Base-by-base conservation (phyloP, 1,140 invertebrate species). In the Asbolus verrucosus region DNA sequence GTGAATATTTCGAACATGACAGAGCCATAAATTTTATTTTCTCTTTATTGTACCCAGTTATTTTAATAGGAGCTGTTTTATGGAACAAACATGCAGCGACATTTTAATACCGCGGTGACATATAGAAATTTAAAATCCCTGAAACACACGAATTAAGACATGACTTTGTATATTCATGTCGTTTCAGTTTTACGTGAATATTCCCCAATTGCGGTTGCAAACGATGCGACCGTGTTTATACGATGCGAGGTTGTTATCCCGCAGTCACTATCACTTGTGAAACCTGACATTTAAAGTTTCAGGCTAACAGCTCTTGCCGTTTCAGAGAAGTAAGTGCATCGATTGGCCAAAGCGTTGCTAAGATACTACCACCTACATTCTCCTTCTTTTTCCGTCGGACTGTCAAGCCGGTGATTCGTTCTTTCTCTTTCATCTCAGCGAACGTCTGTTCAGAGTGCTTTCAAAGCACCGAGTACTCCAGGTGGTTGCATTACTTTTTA, bases 261-360 rank as follows among this genome's bases (percentile, higher is more conserved):
- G n/a, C 33, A 36, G 33, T 36, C 33, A 36, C 33, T 36, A 36
- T 36, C 33, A 11, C 33, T 36, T 11, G 33, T 36, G 33, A 36
- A 11, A 36, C 2, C 33, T 36, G 33, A 36, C 33, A n/a, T 36
- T 36, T 36, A 36, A 36, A 36, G 33, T n/a, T 36, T 36, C 33
- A 4, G 11, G 33, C 33, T 36, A 36, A 36, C 33, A 36, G 33
- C 33, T 36, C 11, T 36, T 36, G 33, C 33, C 11, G 33, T 36
- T 36, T 36, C 33, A 11, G 33, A 36, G 33, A 36, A 36, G 33
- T 36, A 36, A 36, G n/a, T 36, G 33, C 33, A 36, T 36, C 33
- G 33, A 36, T 36, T 36, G 33, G 33, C 33, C 33, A 4, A 4
- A 36, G 8, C 33, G 39, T 43, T 43, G 39, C 39, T 43, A 43